Evolutionary conservation across 2,797 vertebrate genomes (phyloP), one percentile per base, ranked within the genome.

Genomic region (Columba guinea): DNA sequence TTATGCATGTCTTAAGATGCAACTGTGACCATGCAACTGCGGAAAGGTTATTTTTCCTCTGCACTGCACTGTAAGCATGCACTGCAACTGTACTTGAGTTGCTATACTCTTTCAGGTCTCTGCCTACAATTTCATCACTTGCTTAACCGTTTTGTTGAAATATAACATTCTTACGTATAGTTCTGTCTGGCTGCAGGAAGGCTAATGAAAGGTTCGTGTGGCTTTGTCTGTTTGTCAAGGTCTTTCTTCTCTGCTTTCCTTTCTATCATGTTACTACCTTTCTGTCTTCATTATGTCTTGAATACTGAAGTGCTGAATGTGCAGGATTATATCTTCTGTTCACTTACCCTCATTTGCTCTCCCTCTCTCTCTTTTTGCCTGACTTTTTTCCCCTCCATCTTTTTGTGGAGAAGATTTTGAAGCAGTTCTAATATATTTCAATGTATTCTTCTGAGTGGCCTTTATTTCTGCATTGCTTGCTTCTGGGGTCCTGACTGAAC

Each of bases 391-490:
- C 5, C 28, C 27, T 4, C 17, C 13, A 1, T 7, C 3, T 41
- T 41, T 79, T n/a, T 60, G 24, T 44, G 58, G 60, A 70, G 77
- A 95, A 84, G 34, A 58, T 58, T 91, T 92, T 80, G 49, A 77
- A 89, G 49, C 35, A 53, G 19, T 83, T 91, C 41, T 84, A 48
- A 83, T 83, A 67, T 75, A 84, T 55, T 91, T 78, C 81, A 81
- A 88, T 71, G 4, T 65, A 51, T 93, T 94, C 76, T 18, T 91
- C 41, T 85, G 79, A 86, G n/a, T 0, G 3, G 55, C 73, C 69
- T 71, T 93, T 95, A 51, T 84, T 94, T 91, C 87, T 91, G 24
- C 46, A 59, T 76, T 94, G n/a, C 53, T 95, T 92, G 18, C 67
- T 94, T 91, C 87, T 86, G 91, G 46, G 37, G 70, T 19, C 64